phyloP scores from a whole-genome alignment of 2,888 invertebrate species.

The Nasonovia ribisnigri region DNA sequence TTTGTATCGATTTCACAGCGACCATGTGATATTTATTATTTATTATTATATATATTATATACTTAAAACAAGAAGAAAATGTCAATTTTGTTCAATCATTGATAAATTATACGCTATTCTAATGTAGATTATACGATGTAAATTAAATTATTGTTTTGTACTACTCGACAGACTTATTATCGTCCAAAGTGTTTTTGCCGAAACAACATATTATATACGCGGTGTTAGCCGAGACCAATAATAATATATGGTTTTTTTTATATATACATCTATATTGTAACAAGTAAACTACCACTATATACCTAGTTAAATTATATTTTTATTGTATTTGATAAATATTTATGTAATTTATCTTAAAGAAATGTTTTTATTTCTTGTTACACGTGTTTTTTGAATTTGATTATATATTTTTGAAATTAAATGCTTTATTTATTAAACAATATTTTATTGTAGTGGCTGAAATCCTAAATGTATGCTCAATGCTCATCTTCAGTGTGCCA shows the following conservation, averaged over 20 bases:
- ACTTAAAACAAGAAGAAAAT: slow-evolving; percentile 27
- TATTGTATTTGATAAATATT: slow-evolving; percentile 47
- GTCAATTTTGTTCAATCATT: slow-evolving; percentile 38
- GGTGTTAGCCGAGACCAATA: slow-evolving; percentile 39
- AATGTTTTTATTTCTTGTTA: slow-evolving; percentile 54
- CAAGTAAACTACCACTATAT: slow-evolving; percentile 6
- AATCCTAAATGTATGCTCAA: background rate
- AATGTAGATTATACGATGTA: slow-evolving; percentile 17
- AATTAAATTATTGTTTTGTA: slow-evolving; percentile 37
- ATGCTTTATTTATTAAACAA: slow-evolving; percentile 4
- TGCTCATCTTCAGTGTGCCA: background rate
- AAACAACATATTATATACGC: background rate
- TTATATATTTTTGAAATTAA: slow-evolving; percentile 61
- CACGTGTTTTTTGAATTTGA: slow-evolving; percentile 43
- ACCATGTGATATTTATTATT: slow-evolving; percentile 16
- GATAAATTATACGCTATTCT: slow-evolving; percentile 19
- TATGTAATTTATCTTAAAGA: slow-evolving; percentile 46
- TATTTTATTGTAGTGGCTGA: background rate
- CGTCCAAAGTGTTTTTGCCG: slow-evolving; percentile 35
- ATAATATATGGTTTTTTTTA: slow-evolving; percentile 23
- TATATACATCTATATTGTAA: slow-evolving; percentile 33
- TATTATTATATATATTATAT: slow-evolving; percentile 22
- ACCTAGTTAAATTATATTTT: slow-evolving; percentile 53
- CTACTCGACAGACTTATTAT: background rate
- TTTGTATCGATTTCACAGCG: background rate